These are phyloP conservation scores for Staurois parvus DNA, from an alignment of 2,797 vertebrate species.

Conservation along the genomic window DNA sequence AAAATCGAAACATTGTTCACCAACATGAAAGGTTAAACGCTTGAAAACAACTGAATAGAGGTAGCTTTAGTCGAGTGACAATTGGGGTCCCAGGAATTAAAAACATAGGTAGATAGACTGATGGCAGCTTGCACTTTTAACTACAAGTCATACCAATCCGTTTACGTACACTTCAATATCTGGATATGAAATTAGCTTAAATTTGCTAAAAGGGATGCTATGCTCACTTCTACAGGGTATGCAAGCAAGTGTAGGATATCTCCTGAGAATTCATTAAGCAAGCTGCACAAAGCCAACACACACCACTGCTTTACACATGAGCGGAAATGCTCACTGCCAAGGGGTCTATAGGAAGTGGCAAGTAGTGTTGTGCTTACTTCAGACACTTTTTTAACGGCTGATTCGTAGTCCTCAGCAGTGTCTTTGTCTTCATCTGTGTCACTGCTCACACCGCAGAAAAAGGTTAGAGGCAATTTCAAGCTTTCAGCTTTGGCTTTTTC, in stretches of 20 bases:
- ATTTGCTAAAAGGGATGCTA: conserved; percentile 11
- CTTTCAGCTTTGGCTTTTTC: conserved; percentile 84
- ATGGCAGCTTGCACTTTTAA: neutral
- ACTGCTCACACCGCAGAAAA: conserved; percentile 83
- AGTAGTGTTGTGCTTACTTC: conserved; percentile 70
- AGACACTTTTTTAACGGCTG: conserved; percentile 80
- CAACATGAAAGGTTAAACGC: neutral
- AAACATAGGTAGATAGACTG: neutral
- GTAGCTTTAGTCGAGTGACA: neutral
- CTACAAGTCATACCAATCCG: neutral
- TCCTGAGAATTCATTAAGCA: conserved; percentile 58
- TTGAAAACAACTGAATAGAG: neutral
- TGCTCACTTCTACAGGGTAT: conserved; percentile 34
- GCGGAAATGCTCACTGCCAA: conserved; percentile 1
- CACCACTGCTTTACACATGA: conserved; percentile 32
- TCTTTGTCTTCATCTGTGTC: conserved; percentile 84
- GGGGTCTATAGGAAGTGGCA: conserved; percentile 31
- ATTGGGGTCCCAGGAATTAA: neutral
- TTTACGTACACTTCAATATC: neutral
- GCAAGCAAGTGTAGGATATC: conserved; percentile 40
- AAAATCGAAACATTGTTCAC: neutral
- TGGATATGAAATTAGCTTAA: neutral
- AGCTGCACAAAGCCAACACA: conserved; percentile 29
- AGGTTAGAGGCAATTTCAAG: conserved; percentile 82
- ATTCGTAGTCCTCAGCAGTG: conserved; percentile 82